Evolutionary conservation across 2,113 vertebrate species (phyloP).

Genomic region (Onychostoma macrolepis): DNA sequence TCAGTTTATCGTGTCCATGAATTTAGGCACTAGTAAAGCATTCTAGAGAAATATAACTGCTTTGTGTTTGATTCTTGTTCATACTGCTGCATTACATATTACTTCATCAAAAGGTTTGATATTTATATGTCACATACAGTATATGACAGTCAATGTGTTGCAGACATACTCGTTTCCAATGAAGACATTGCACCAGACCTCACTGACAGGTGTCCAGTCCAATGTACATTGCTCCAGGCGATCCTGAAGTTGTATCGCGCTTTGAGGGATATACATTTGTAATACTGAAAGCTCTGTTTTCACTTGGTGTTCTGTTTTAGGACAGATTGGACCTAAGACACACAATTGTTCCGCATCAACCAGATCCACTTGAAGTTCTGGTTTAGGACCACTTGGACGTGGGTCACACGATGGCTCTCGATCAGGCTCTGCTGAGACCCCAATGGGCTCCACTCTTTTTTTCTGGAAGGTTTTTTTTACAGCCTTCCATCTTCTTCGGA

Average conservation of each 20-base stretch:
- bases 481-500: not conserved
- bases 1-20: too few species aligned
- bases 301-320: too few species aligned
- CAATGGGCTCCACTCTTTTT: too few species aligned
- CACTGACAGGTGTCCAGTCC: not conserved
- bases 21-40: too few species aligned
- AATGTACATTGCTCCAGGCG: not conserved
- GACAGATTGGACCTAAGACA: too few species aligned
- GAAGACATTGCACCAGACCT: not conserved
- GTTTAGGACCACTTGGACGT: too few species aligned
- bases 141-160: not conserved
- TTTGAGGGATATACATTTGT: not conserved
- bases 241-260: not conserved
- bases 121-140: too few species aligned
- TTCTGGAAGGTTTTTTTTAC: not conserved
- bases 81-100: too few species aligned
- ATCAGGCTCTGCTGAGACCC: not conserved
- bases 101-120: too few species aligned
- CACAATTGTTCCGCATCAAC: not conserved
- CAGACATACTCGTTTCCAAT: not conserved
- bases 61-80: not conserved
- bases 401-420: too few species aligned
- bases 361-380: not conserved
- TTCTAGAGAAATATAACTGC: too few species aligned
- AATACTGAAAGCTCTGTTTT: not conserved